Percentiles rank a stretch among this genome's conserved stretches.
These are phyloP conservation scores for Craseonycteris thonglongyai DNA, from an alignment of 2,113 vertebrate species.

Conservation along the genomic window DNA sequence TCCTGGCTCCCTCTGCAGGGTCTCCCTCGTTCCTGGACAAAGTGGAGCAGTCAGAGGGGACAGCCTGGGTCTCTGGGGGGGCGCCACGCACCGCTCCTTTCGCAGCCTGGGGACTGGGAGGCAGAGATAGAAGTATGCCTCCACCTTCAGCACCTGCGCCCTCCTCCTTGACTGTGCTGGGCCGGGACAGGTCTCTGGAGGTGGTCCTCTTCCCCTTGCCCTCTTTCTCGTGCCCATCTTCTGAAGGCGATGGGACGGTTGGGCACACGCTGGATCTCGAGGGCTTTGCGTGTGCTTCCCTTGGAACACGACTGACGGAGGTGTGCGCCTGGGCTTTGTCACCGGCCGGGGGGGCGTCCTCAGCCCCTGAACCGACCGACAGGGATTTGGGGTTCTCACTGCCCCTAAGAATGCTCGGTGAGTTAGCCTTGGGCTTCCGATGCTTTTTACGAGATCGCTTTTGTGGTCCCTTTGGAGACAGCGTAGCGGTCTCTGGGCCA, in stretches of 20 bases:
- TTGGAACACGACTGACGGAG: fast-evolving
- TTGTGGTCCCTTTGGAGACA: background rate
- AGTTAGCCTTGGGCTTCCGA: background rate
- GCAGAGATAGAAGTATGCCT: background rate
- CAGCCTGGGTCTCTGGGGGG: background rate
- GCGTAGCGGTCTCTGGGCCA: background rate
- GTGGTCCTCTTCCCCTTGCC: too few species aligned
- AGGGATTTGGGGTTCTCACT: background rate
- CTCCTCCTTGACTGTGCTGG: background rate
- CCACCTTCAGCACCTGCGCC: background rate
- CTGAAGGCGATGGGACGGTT: background rate
- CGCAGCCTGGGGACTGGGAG: background rate
- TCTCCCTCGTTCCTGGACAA: background rate
- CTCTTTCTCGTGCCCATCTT: background rate
- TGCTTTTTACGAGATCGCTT: background rate
- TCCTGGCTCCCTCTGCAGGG: background rate
- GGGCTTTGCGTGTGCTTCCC: background rate
- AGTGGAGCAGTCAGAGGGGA: background rate
- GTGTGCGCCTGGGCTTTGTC: background rate
- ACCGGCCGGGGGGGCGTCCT: background rate
- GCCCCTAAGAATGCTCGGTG: background rate
- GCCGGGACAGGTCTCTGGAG: background rate
- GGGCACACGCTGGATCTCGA: background rate
- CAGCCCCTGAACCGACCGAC: background rate
- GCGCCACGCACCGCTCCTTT: background rate